phyloP scores from a whole-genome alignment of 2,888 invertebrate species.

The Eristalinus sepulchralis region DNA sequence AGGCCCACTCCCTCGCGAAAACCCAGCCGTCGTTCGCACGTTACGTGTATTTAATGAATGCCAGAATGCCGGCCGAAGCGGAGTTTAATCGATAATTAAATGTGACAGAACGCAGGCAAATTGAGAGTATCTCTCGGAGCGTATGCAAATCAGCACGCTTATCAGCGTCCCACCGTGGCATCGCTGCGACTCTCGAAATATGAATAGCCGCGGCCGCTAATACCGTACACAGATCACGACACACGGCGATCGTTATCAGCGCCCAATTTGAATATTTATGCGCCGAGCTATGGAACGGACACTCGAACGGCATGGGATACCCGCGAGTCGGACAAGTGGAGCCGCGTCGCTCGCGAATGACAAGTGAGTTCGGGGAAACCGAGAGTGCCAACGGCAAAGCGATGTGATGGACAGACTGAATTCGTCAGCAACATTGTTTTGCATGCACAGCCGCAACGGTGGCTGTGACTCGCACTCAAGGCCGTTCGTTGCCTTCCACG shows the following conservation, averaged over 20 bases:
- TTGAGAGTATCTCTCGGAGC: not conserved
- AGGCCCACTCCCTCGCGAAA: not conserved
- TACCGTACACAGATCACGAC: constrained; percentile 66
- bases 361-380: constrained; percentile 14
- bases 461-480: constrained; percentile 35
- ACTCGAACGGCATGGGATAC: not conserved
- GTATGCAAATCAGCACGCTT: not conserved
- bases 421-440: not conserved
- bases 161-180: not conserved
- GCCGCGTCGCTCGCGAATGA: constrained; percentile 8
- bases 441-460: not conserved
- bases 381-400: constrained; percentile 17
- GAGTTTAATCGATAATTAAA: constrained; percentile 25
- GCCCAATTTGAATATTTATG: constrained; percentile 66
- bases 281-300: not conserved
- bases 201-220: constrained; percentile 38
- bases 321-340: not conserved
- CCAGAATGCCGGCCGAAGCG: constrained; percentile 2
- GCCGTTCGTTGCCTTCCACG: constrained; percentile 43
- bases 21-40: not conserved
- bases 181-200: constrained; percentile 22
- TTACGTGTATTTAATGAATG: constrained; percentile 1
- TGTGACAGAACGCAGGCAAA: constrained; percentile 24
- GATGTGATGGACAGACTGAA: constrained; percentile 27
- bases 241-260: constrained; percentile 56